Percentiles rank a stretch among this genome's conserved stretches.
Evolutionary conservation across 2,797 vertebrate genomes (phyloP).

Genomic region (Odontamblyopus rebecca): DNA sequence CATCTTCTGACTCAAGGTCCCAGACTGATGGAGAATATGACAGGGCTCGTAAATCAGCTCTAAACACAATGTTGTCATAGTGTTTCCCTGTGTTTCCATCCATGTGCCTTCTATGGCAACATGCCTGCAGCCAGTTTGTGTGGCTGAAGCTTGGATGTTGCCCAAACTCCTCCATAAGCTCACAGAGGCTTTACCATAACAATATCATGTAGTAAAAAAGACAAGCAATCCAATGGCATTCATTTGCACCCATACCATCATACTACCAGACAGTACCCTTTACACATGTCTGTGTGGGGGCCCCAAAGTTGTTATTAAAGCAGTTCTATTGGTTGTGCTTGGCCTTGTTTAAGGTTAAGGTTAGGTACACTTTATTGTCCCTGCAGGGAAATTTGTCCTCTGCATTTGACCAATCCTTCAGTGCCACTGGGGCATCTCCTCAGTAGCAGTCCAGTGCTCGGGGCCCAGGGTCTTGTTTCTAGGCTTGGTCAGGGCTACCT

Average conservation of each 20-base stretch:
- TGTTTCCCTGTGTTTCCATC: slow-evolving; percentile 20
- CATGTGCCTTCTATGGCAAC: slow-evolving; percentile 14
- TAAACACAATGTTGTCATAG: slow-evolving; percentile 31
- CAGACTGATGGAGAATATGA: slow-evolving; percentile 46
- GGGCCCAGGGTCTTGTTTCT: too few relatives aligned
- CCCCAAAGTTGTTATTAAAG: slow-evolving; percentile 2
- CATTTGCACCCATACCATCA: slow-evolving; percentile 19
- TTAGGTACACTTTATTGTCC: too few relatives aligned
- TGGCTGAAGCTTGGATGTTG: slow-evolving; percentile 50
- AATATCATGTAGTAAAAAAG: slow-evolving; percentile 35
- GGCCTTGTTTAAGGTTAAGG: background rate
- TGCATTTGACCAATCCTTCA: too few relatives aligned
- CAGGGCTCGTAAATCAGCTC: slow-evolving; percentile 50
- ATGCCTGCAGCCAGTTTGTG: slow-evolving; percentile 29
- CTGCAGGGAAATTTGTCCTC: too few relatives aligned
- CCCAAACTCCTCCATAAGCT: slow-evolving; percentile 45
- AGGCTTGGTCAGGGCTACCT: too few relatives aligned
- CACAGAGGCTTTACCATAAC: slow-evolving; percentile 16
- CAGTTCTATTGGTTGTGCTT: slow-evolving; percentile 24
- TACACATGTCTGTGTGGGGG: background rate
- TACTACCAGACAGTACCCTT: slow-evolving; percentile 16
- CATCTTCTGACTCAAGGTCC: slow-evolving; percentile 64
- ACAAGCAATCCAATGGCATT: slow-evolving; percentile 38
- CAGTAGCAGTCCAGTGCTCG: too few relatives aligned
- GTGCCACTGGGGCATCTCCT: too few relatives aligned